Percentiles rank a stretch among this genome's conserved stretches.
Evolutionary conservation across 2,797 vertebrate genomes (phyloP).

Genomic region (Bovichtus variegatus): DNA sequence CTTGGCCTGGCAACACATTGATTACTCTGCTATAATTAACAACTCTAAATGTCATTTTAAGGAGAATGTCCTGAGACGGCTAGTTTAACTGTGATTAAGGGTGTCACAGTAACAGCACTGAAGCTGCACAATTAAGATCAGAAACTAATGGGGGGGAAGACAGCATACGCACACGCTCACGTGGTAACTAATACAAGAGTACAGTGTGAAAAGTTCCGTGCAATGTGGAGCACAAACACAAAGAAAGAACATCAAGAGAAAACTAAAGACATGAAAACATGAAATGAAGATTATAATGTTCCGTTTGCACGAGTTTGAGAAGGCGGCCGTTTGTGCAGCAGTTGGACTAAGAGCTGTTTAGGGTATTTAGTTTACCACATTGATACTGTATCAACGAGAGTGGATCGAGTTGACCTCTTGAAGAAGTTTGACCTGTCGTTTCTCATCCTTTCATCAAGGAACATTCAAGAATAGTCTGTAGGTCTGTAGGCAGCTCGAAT

Average conservation of each 20-base stretch:
- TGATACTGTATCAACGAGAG: too few relatives aligned
- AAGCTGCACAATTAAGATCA: not conserved
- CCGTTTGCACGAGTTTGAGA: not conserved
- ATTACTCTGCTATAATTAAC: constrained; percentile 10
- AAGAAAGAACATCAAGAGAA: not conserved
- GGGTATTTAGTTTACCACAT: not conserved
- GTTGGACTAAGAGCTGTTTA: not conserved
- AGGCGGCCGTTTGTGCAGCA: not conserved
- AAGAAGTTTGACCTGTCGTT: not conserved
- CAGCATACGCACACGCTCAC: not conserved
- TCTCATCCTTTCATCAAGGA: not conserved
- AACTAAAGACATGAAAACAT: not conserved
- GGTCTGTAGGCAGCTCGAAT: not conserved
- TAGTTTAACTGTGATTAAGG: not conserved
- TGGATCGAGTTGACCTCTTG: not conserved
- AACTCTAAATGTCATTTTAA: not conserved
- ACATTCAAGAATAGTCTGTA: not conserved
- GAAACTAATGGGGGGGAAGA: not conserved
- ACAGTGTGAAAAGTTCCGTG: not conserved
- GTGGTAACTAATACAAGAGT: not conserved
- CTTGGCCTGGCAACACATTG: constrained; percentile 3
- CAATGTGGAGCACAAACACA: not conserved
- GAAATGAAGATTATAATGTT: not conserved
- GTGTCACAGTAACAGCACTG: not conserved
- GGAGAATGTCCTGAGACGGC: not conserved